Evolutionary conservation across 2,113 vertebrate genomes (phyloP), one percentile per base, ranked within the genome.

Genomic region (Pycnonotus jocosus): DNA sequence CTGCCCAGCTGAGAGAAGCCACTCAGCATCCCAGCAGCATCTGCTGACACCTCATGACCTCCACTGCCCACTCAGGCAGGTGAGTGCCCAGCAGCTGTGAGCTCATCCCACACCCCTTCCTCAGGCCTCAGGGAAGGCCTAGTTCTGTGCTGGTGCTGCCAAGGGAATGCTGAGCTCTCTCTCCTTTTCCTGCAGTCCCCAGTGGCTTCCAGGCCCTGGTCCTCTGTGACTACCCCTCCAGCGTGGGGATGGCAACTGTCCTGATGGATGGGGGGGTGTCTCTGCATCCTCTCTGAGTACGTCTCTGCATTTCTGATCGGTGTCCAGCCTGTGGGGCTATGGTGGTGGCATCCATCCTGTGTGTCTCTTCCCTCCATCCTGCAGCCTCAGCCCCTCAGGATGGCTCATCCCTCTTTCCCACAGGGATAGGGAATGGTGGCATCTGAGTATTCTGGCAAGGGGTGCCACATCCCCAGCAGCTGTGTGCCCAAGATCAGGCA

Each of bases 211-310:
- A 97, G 54, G 96, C 97, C 1, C 97, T 99, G 61, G 98, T 98
- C 65, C 97, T 99, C 58, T 97, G 96, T 24, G 94, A 98, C 93
- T 99, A 98, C 91, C 98, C 98, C 0, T 93, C 96, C 0, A 93
- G 97, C 0, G 54, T 81, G 2, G 82, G 74, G 5, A 62, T 85
- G 1, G 97, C 97, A 4, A 19, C 97, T 7, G 69, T 85, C 30
- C 97, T 99, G 97, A 95, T n/a, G 76, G 65, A 83, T 98, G 9
- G 99, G 98, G 9, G 99, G 99, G 83, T 97, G 81, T 30, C 86
- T 99, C 66, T 94, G 35, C 27, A 14, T 99, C 85, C 7, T 98
- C 50, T 98, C 98, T 6, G 98, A 99, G 99, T 99, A 97, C 96
- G 98, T 98, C 31, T 51, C 28, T 0, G 0, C 27, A 2, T 28